Conservation (phyloP, 2,888 invertebrate species). For the Galerucella nymphaeae region DNA sequence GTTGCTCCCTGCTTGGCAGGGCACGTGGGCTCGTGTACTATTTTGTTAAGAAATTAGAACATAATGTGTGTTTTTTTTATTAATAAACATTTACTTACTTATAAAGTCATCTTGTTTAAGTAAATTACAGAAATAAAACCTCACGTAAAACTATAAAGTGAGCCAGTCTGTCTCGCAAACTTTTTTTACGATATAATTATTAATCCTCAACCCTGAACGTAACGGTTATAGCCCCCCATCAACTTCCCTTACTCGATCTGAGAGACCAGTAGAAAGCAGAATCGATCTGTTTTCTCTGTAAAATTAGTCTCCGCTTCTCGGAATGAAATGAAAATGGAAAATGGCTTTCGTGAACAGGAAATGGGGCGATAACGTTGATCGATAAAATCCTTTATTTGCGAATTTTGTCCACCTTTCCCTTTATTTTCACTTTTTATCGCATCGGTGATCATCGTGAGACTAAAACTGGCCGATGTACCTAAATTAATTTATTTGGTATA, state of each 20-base stretch:
- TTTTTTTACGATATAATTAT: not conserved
- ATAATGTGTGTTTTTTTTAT: too few relatives aligned
- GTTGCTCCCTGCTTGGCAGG: too few relatives aligned
- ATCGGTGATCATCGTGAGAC: conserved; percentile 4
- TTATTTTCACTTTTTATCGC: conserved; percentile 28
- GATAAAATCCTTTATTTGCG: conserved; percentile 43
- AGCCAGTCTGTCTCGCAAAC: too few relatives aligned
- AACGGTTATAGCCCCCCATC: conserved; percentile 7
- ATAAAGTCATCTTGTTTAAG: too few relatives aligned
- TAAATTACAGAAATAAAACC: too few relatives aligned
- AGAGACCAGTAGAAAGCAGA: conserved; percentile 49
- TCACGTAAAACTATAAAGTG: too few relatives aligned
- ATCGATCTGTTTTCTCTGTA: conserved; percentile 55
- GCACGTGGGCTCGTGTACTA: too few relatives aligned
- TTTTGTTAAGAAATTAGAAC: too few relatives aligned
- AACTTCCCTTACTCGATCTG: conserved; percentile 66
- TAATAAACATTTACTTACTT: too few relatives aligned
- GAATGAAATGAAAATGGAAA: conserved; percentile 45
- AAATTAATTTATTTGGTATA: not conserved
- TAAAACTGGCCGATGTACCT: not conserved
- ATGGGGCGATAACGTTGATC: conserved; percentile 42
- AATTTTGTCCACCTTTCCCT: conserved; percentile 35
- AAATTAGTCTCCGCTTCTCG: conserved; percentile 46
- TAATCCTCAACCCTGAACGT: not conserved
- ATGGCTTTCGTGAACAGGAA: conserved; percentile 53